Base-by-base conservation (phyloP, 2,113 vertebrate species). In the Herpetotheres cachinnans region DNA sequence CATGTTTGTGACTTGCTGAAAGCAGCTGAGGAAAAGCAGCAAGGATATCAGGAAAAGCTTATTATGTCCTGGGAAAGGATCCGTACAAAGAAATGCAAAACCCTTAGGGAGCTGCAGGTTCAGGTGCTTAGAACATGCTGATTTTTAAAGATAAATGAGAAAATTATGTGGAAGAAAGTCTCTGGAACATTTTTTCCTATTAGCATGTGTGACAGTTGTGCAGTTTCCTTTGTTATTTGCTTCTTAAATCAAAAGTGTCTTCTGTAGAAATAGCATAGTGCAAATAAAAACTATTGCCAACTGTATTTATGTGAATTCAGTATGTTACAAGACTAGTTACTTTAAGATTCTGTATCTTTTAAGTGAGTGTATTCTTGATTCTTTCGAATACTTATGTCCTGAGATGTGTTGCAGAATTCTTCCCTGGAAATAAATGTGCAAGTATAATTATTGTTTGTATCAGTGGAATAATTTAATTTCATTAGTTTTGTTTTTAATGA, bases 61-160 rank as follows among this genome's bases (percentile, higher is more conserved):
- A 84, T 99, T 92, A 84, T 67, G 67, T 91, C 62, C 92, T 98
- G 65, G 84, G 92, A 98, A 98, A 97, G 87, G 85, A 98, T 86
- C 74, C 93, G 52, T 83, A 96, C 97, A 70, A 96, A 98, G 95
- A 97, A 98, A 96, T 97, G 98, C 30, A 97, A 97, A 96, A 86
- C 97, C 87, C 20, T 98, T 97, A 98, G 96, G 96, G 98, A 98
- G 71, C 98, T 98, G 49, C 98, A 98, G 97, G 93, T 93, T 94
- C 98, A 99, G 98, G 98, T 99, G 97, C 96, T 97, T 88, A 63
- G 56, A 82, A 34, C 36, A 78, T 32, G 40, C 17, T 72, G 29
- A 44, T 12, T 66, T 93, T 89, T 69, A 65, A 86, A 95, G 87
- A 94, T 58, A 90, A 94, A 79, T 65, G 82, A 58, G 46, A 59